Conservation (phyloP, 2,888 invertebrate genomes). For the Dromius quadrimaculatus region DNA sequence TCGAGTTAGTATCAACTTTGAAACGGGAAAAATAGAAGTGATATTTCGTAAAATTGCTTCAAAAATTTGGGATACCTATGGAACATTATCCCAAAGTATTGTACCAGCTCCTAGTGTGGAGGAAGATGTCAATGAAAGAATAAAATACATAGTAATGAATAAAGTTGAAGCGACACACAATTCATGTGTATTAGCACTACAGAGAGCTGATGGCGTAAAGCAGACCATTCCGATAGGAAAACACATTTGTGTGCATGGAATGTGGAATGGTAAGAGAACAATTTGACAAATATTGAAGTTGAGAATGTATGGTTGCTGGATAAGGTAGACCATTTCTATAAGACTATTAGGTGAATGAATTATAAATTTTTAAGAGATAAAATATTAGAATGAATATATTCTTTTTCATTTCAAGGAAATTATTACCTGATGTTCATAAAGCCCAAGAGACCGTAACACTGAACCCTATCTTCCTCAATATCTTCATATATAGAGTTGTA, state of each 20-base stretch:
- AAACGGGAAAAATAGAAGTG: constrained; percentile 79
- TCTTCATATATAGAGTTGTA: too few relatives aligned
- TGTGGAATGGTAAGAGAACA: constrained; percentile 73
- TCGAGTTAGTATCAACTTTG: constrained; percentile 68
- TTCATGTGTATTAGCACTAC: constrained; percentile 73
- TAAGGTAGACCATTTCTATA: too few relatives aligned
- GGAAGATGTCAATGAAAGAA: constrained; percentile 57
- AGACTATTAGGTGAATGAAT: too few relatives aligned
- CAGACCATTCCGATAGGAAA: constrained; percentile 79
- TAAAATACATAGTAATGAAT: constrained; percentile 68
- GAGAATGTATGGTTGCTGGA: too few relatives aligned
- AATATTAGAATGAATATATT: too few relatives aligned
- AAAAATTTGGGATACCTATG: constrained; percentile 68
- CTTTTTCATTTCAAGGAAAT: too few relatives aligned
- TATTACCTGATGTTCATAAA: too few relatives aligned
- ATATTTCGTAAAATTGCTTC: constrained; percentile 67
- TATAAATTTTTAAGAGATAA: too few relatives aligned
- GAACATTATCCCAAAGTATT: constrained; percentile 61
- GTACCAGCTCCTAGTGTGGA: constrained; percentile 57
- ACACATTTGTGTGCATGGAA: constrained; percentile 76
- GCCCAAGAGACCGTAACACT: too few relatives aligned
- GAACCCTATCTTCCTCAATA: too few relatives aligned
- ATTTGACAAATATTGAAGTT: too few relatives aligned
- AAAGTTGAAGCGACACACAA: constrained; percentile 74
- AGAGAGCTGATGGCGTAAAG: constrained; percentile 70